Evolutionary conservation across 2,888 invertebrate species (phyloP), one percentile per base, ranked within the genome.

Genomic region (Idaea straminata): DNA sequence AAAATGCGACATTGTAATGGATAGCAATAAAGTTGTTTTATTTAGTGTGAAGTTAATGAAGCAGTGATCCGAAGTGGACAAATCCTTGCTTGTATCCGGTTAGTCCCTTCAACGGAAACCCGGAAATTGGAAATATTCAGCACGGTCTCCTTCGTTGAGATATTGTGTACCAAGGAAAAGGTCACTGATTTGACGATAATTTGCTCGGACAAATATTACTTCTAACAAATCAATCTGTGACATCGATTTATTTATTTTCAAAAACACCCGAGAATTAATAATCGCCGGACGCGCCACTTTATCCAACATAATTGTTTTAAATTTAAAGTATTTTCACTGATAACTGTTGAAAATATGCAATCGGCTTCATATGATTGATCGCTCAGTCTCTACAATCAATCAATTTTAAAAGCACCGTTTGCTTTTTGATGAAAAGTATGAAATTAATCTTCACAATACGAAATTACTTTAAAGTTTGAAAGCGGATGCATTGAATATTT

Each of bases 81-180:
- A 87, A 86, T 88, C 87, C 82, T 80, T 78, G 80, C 75, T 77
- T 79, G 84, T 84, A 83, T 86, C 85, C 86, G 83, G 76, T 77
- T 79, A 78, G 78, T 79, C 79, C 74, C 76, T 68, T 72, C 75
- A 72, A 78, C 84, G 86, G 87, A 86, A 83, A 84, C 83, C 75
- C 84, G 87, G 87, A 86, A 84, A 86, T 87, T 83, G 83, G 80
- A 84, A 81, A 81, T 83, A 83, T 80, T 80, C 78, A 80, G 76
- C 73, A 76, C 73, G 76, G 76, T 74, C 73, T 74, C 72, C 68
- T 67, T 69, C 76, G 77, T 71, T 77, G 75, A 74, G 72, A 73
- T 73, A 74, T 75, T 75, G 74, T 74, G 74, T 76, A 74, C 74
- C 75, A 76, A 73, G 72, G 74, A 74, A 70, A 68, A 69, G 66